Evolutionary conservation across 2,888 invertebrate genomes (phyloP), one percentile per base, ranked within the genome.

Genomic region (Agrilus mali): DNA sequence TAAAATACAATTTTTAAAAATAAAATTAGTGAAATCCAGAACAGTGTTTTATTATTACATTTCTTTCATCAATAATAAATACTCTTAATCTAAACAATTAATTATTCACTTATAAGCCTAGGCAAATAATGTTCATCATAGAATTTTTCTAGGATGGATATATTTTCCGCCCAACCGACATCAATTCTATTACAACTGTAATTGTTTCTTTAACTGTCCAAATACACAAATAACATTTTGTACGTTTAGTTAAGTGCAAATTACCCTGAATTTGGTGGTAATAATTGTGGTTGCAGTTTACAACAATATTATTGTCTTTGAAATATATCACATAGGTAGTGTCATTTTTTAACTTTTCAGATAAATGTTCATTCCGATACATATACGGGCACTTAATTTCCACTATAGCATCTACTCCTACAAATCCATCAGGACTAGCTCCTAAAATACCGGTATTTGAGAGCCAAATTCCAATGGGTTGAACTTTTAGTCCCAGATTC

Each of bases 301-400:
- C 37, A 7, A 37, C 34, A n/a, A 36, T 36, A 4, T 33, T 35
- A 41, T 27, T 39, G 17, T 33, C 27, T 15, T 43, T 17, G 33
- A 36, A 16, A 31, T 38, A 38, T 42, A 45, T 15, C 16, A 46
- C 15, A 37, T 47, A 41, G 1, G 34, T 8, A 7, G 6, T 36
- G 10, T 41, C 40, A 15, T 37, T 38, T 43, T 10, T 22, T 1
- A 42, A 12, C 2, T 7, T 31, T 20, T 47, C 36, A 17, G 27
- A 3, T 17, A 44, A 27, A 10, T n/a, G 10, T 3, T 7, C 14
- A 33, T 40, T 38, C 36, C 44, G 15, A 40, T 43, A 48, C 40
- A 36, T 42, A 43, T 45, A 50, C 6, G 46, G 48, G 34, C 50
- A 48, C 32, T 50, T 50, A 12, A 48, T 36, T 45, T 50, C 50